Evolutionary conservation across 2,888 invertebrate species (phyloP).

Genomic region (Sipunculus nudus): DNA sequence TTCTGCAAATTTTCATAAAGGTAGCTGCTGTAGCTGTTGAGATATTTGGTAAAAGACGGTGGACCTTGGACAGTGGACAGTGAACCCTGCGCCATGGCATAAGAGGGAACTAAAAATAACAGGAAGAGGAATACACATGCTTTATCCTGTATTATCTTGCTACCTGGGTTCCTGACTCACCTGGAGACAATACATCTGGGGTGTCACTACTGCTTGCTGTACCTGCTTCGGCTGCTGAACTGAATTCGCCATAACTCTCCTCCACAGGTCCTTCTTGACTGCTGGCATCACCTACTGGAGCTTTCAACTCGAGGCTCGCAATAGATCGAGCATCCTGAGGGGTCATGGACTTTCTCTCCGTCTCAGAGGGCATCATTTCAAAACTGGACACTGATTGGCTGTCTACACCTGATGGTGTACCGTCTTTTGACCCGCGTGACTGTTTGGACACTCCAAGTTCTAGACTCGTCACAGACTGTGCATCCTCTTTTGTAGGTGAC

Average conservation of each 20-base stretch:
- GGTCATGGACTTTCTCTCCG: slow-evolving; percentile 13
- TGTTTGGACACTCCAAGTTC: slow-evolving; percentile 43
- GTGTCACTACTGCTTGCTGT: too few species aligned
- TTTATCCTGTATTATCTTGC: too few species aligned
- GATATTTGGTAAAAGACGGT: too few species aligned
- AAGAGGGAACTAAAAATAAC: too few species aligned
- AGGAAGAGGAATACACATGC: too few species aligned
- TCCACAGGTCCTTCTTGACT: not conserved
- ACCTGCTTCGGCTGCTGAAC: slow-evolving; percentile 5
- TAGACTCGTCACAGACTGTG: slow-evolving; percentile 60
- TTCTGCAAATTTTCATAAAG: too few species aligned
- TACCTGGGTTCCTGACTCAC: too few species aligned
- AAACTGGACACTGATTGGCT: slow-evolving; percentile 61
- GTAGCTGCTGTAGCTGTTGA: too few species aligned
- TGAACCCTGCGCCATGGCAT: too few species aligned
- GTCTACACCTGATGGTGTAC: slow-evolving; percentile 42
- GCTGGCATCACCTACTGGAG: not conserved
- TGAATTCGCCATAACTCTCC: slow-evolving; percentile 18
- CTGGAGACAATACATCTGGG: too few species aligned
- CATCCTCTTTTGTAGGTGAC: slow-evolving; percentile 41
- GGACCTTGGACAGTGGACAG: too few species aligned
- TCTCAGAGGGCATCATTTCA: too few species aligned
- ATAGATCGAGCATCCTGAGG: slow-evolving; percentile 54
- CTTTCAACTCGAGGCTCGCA: slow-evolving; percentile 57
- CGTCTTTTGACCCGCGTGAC: slow-evolving; percentile 20